Conservation (phyloP, 2,797 vertebrate genomes). For the Streptopelia turtur region DNA sequence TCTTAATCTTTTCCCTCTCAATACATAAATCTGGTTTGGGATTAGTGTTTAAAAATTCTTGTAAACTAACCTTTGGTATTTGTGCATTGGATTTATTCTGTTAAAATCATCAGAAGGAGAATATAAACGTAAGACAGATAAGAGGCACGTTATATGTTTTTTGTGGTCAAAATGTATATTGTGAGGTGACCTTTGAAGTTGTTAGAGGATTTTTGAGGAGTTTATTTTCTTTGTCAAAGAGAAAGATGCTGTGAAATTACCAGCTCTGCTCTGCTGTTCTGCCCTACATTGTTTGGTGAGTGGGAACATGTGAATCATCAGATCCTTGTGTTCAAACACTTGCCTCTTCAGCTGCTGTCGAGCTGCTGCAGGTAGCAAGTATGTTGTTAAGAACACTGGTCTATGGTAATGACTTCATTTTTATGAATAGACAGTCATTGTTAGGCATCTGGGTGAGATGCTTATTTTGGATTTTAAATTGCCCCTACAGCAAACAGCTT, state of each 20-base stretch:
- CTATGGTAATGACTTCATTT: neutral
- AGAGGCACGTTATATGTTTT: neutral
- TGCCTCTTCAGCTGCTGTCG: neutral
- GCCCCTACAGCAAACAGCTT: neutral
- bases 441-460: neutral
- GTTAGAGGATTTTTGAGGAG: neutral
- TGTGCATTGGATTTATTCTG: neutral
- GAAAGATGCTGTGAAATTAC: neutral
- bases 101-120: neutral
- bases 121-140: neutral
- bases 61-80: neutral
- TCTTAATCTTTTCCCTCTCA: neutral
- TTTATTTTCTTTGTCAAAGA: neutral
- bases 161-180: neutral
- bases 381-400: neutral
- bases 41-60: neutral
- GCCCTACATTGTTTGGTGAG: rapidly evolving
- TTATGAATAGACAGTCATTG: neutral
- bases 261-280: neutral
- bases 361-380: neutral
- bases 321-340: neutral
- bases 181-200: neutral
- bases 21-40: neutral
- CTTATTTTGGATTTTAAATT: neutral
- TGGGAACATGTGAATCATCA: neutral